Percentiles rank a stretch among this genome's conserved stretches.
Conservation (phyloP, 2,797 vertebrate genomes). For the Pampus argenteus region DNA sequence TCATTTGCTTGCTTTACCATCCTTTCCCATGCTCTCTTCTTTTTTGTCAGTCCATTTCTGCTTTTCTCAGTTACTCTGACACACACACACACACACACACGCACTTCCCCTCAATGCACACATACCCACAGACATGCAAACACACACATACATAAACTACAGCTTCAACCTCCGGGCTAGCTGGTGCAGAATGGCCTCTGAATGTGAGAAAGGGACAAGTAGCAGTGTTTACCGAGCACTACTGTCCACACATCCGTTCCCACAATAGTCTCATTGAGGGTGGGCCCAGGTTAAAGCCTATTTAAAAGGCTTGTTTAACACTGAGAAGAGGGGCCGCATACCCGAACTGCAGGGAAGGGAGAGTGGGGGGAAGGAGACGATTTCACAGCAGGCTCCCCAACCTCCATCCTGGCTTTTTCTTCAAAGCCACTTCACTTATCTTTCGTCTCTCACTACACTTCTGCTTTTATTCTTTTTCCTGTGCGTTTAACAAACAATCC, state of each 20-base stretch:
- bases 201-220: constrained; percentile 84
- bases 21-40: not conserved
- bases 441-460: constrained; percentile 48
- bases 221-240: constrained; percentile 83
- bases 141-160: constrained; percentile 25
- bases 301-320: constrained; percentile 87
- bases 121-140: constrained; percentile 6
- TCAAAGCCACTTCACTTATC: constrained; percentile 67
- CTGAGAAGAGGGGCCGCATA: constrained; percentile 81
- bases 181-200: constrained; percentile 53
- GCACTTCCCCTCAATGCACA: constrained; percentile 21
- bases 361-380: constrained; percentile 43
- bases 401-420: constrained; percentile 59
- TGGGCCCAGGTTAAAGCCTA: constrained; percentile 85
- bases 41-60: constrained; percentile 32
- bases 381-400: constrained; percentile 66
- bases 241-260: constrained; percentile 86
- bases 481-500: constrained; percentile 6
- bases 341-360: constrained; percentile 73
- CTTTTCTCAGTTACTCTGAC: constrained; percentile 18
- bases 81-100: constrained; percentile 33
- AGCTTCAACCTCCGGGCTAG: constrained; percentile 46
- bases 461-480: constrained; percentile 46
- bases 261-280: constrained; percentile 86
- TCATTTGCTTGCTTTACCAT: constrained; percentile 2